Conservation (phyloP, 92 coral and sea anemone genomes). For the Porites cylindrica region DNA sequence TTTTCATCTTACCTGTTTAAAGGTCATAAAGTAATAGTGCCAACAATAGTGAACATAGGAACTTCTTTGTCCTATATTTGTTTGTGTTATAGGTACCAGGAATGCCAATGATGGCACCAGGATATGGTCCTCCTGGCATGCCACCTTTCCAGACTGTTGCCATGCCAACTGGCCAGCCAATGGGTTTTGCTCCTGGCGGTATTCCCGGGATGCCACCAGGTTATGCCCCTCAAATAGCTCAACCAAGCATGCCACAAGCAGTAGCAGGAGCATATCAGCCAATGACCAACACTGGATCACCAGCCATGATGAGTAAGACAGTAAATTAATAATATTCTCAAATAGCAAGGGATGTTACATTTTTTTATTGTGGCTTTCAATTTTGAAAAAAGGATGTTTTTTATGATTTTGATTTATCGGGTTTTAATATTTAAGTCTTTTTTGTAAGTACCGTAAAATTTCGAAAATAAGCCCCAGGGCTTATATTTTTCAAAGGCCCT, state of each 20-base stretch:
- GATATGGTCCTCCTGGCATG: constrained; percentile 71
- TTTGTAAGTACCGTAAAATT: too few species aligned
- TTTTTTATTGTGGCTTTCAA: too few species aligned
- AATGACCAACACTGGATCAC: constrained; percentile 51
- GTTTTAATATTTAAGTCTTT: too few species aligned
- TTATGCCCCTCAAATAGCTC: constrained; percentile 59
- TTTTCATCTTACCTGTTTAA: too few species aligned
- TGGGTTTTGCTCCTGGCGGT: constrained; percentile 58
- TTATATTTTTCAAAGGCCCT: too few species aligned
- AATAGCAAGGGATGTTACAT: too few species aligned
- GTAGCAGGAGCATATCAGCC: constrained; percentile 69
- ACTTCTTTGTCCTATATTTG: not conserved
- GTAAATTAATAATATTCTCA: not conserved
- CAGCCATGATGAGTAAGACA: constrained; percentile 67
- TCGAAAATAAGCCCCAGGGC: too few species aligned
- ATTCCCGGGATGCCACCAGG: constrained; percentile 82
- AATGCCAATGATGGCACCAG: constrained; percentile 78
- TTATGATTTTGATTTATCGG: too few species aligned
- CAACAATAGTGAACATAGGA: too few species aligned
- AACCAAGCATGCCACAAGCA: constrained; percentile 57
- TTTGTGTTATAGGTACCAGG: constrained; percentile 61
- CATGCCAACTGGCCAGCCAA: constrained; percentile 74
- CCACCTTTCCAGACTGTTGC: constrained; percentile 80
- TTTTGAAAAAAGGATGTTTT: too few species aligned
- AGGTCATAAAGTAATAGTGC: too few species aligned